A percentile compares a stretch with the other conserved stretches of the same genome.
Evolutionary conservation across 2,888 invertebrate genomes (phyloP).

Genomic region (Meteorus cinctellus): DNA sequence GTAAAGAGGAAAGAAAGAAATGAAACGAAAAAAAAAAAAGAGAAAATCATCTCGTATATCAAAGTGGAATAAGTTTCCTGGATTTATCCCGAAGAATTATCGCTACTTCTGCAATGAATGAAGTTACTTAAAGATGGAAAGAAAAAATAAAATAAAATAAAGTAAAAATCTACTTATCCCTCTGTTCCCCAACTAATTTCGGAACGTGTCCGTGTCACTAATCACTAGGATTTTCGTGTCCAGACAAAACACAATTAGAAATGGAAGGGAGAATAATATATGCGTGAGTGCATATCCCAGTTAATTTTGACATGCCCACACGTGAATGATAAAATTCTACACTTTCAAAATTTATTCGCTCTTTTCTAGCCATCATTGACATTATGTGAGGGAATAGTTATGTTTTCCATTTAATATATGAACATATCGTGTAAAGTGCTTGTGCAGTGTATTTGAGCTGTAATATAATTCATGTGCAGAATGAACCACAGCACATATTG

Average conservation of each 20-base stretch:
- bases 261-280: constrained; percentile 1
- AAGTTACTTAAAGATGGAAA: constrained; percentile 34
- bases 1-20: neutral
- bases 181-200: constrained; percentile 36
- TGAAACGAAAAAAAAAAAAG: neutral
- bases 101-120: constrained; percentile 22
- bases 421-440: neutral
- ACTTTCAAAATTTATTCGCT: constrained; percentile 15
- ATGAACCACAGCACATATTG: constrained; percentile 1
- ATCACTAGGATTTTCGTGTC: constrained; percentile 52
- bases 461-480: constrained; percentile 14
- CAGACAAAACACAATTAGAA: constrained; percentile 55
- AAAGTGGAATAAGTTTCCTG: constrained; percentile 23
- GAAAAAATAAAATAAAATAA: constrained; percentile 45
- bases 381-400: constrained; percentile 19
- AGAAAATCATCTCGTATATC: constrained; percentile 31
- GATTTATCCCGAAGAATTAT: constrained; percentile 35
- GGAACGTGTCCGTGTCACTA: constrained; percentile 52
- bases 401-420: neutral
- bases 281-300: constrained; percentile 16
- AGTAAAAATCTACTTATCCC: constrained; percentile 38
- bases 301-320: constrained; percentile 37
- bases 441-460: neutral
- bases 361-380: constrained; percentile 29
- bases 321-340: constrained; percentile 46